Evolutionary conservation across 2,888 invertebrate species (phyloP).

Genomic region (Scelioninae gen. 1): DNA sequence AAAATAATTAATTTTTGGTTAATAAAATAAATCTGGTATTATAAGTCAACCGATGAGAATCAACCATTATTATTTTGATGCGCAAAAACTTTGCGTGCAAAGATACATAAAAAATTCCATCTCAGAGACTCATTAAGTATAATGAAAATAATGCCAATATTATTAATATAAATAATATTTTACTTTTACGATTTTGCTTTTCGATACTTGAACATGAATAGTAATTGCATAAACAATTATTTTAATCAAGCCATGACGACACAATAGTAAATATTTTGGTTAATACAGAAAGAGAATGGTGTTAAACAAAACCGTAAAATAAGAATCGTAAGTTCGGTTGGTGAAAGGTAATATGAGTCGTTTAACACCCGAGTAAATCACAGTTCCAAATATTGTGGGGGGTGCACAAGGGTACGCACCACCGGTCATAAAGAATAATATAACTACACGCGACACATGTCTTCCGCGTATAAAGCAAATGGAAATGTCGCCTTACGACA

Average conservation of each 20-base stretch:
- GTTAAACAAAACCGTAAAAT: constrained; percentile 62
- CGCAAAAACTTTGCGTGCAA: no score
- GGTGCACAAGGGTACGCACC: constrained; percentile 74
- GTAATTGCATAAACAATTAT: background rate
- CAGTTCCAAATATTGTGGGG: constrained; percentile 80
- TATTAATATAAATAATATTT: no score
- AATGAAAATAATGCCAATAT: no score
- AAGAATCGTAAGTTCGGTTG: constrained; percentile 66
- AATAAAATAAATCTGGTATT: no score
- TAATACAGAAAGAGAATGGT: constrained; percentile 51
- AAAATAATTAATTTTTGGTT: no score
- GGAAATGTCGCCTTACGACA: constrained; percentile 66
- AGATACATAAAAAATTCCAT: no score
- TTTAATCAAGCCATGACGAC: constrained; percentile 25
- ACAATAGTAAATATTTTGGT: constrained; percentile 65
- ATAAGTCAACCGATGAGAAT: no score
- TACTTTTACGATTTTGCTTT: no score
- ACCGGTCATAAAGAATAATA: constrained; percentile 84
- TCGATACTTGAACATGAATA: no score
- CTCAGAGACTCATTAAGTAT: no score
- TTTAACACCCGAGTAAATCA: constrained; percentile 83
- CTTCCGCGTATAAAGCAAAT: constrained; percentile 76
- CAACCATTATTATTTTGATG: no score
- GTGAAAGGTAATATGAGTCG: constrained; percentile 74
- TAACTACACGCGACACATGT: constrained; percentile 84